Conservation (phyloP, 2,797 vertebrate species). For the Capromys pilorides region DNA sequence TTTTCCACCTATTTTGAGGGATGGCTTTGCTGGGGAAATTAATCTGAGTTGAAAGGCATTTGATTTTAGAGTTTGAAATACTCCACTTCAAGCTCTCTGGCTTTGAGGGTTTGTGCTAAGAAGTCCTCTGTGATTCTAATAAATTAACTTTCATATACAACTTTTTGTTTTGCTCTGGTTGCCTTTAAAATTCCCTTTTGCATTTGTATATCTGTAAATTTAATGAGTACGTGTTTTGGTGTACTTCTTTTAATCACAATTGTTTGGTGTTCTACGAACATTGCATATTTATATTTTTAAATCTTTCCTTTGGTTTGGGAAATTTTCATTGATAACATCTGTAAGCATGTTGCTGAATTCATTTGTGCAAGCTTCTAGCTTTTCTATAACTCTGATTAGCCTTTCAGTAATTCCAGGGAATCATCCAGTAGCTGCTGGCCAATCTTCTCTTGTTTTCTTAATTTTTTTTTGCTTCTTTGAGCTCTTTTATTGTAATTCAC, state of each 20-base stretch:
- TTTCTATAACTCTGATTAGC: neutral
- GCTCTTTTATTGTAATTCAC: neutral
- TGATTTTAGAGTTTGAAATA: neutral
- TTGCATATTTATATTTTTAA: neutral
- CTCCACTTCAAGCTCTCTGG: neutral
- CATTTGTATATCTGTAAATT: neutral
- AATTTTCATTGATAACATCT: neutral
- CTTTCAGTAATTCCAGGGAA: neutral
- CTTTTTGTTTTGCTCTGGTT: neutral
- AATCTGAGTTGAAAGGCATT: neutral
- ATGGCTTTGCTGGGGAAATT: neutral
- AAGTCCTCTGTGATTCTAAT: neutral
- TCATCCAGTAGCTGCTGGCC: neutral
- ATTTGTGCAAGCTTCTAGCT: neutral
- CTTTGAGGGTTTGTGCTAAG: neutral
- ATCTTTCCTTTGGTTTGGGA: neutral
- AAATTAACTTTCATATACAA: neutral
- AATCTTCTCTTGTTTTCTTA: neutral
- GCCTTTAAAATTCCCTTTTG: neutral
- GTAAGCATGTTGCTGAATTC: neutral
- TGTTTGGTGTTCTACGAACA: neutral
- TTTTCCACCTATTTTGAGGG: neutral
- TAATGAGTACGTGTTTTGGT: neutral
- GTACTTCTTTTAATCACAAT: neutral
- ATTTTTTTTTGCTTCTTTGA: neutral